Conservation (phyloP, 2,113 vertebrate genomes). For the Bos javanicus region DNA sequence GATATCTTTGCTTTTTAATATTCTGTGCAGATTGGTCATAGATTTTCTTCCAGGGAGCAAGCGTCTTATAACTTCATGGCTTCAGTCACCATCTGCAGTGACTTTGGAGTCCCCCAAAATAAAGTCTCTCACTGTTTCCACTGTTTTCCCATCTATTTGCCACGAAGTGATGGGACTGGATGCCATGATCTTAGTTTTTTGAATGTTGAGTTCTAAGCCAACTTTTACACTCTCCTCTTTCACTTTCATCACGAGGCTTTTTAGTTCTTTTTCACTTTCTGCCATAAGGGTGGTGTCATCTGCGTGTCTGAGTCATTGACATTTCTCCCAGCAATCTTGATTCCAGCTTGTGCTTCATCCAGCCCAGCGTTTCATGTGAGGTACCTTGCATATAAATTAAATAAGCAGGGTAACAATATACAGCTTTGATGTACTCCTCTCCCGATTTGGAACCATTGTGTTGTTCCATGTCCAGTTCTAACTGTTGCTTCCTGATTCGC, state of each 20-base stretch:
- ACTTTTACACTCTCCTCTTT: neutral
- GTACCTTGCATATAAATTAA: neutral
- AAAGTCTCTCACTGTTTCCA: neutral
- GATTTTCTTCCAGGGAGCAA: neutral
- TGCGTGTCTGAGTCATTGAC: neutral
- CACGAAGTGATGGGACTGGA: rapidly evolving
- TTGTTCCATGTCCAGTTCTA: neutral
- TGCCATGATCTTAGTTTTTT: neutral
- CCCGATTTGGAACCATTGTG: neutral
- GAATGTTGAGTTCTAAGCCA: neutral
- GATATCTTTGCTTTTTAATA: neutral
- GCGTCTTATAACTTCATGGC: neutral
- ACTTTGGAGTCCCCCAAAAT: neutral
- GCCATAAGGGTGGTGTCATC: neutral
- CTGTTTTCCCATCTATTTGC: neutral
- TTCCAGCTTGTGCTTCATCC: neutral
- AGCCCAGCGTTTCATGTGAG: neutral
- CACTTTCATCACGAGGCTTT: neutral
- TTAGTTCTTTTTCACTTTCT: neutral
- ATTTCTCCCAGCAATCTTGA: neutral
- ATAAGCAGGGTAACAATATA: neutral
- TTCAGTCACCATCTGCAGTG: neutral
- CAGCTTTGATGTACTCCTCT: neutral
- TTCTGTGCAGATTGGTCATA: neutral
- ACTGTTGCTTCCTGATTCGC: neutral